Conservation (phyloP, 2,113 vertebrate species). For the Scomber scombrus region DNA sequence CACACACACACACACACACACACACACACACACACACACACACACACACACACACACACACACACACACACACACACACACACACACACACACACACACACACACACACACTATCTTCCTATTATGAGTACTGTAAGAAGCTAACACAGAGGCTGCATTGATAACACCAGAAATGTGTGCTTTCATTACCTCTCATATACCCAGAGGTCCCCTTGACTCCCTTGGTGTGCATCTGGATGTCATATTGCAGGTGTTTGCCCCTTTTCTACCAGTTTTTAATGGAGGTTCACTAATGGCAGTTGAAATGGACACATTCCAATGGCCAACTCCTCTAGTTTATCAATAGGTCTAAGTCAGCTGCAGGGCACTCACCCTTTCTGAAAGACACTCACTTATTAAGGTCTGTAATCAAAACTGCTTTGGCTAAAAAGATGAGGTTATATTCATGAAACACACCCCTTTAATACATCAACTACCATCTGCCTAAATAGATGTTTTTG, state of each 20-base stretch:
- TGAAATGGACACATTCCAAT: constrained; percentile 56
- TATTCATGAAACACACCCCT: constrained; percentile 65
- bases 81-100: constrained; percentile 18
- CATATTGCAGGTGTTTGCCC: constrained; percentile 7
- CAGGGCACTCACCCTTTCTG: constrained; percentile 44
- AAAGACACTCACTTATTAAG: constrained; percentile 65
- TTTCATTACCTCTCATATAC: constrained; percentile 53
- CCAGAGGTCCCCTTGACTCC: constrained; percentile 26
- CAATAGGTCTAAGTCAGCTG: constrained; percentile 58
- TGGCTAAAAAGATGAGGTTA: constrained; percentile 53
- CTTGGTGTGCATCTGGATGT: constrained; percentile 24
- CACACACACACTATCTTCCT: constrained; percentile 23
- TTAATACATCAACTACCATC: constrained; percentile 70
- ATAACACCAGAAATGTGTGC: constrained; percentile 47
- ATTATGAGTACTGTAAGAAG: constrained; percentile 30
- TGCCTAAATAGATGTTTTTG: constrained; percentile 73
- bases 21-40: neutral
- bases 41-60: neutral
- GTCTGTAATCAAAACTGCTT: constrained; percentile 69
- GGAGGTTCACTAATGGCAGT: constrained; percentile 51
- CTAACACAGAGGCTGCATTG: constrained; percentile 53
- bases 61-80: constrained; percentile 12
- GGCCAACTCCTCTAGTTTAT: constrained; percentile 54
- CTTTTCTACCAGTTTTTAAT: constrained; percentile 55
- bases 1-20: constrained; percentile 17